These are phyloP conservation scores for Laothoe populi DNA, from an alignment of 2,888 invertebrate species.

Conservation along the genomic window DNA sequence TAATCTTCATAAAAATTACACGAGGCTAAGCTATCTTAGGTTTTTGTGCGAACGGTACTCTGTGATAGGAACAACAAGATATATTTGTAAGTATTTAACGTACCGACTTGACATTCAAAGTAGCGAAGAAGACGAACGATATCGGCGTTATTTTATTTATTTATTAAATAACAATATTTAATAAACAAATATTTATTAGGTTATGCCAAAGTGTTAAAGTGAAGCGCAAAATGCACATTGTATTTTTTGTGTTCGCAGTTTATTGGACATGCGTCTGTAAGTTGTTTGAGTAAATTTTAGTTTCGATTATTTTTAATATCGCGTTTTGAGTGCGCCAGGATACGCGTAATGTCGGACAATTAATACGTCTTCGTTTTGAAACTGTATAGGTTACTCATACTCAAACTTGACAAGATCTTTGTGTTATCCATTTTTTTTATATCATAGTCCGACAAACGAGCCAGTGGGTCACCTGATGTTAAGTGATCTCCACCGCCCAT, in stretches of 20 bases:
- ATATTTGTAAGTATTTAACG: constrained; percentile 66
- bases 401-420: background rate
- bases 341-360: background rate
- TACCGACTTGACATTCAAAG: constrained; percentile 74
- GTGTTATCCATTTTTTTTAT: too few species aligned
- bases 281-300: constrained; percentile 37
- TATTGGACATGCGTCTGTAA: constrained; percentile 57
- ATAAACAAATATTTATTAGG: constrained; percentile 28
- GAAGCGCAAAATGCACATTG: constrained; percentile 49
- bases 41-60: constrained; percentile 58
- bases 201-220: constrained; percentile 38
- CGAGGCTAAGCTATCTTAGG: too few species aligned
- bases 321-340: background rate
- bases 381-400: background rate
- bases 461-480: too few species aligned
- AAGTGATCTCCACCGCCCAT: too few species aligned
- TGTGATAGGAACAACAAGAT: constrained; percentile 56
- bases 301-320: constrained; percentile 12
- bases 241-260: constrained; percentile 53
- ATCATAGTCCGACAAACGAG: too few species aligned
- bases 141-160: constrained; percentile 38
- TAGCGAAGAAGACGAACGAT: constrained; percentile 50
- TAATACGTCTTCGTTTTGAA: background rate
- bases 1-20: too few species aligned
- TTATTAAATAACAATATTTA: constrained; percentile 29